A percentile compares a stretch with the other conserved stretches of the same genome.
These are phyloP conservation scores for Schizopygopsis malacanthus DNA, from an alignment of 2,797 vertebrate species.

Conservation along the genomic window DNA sequence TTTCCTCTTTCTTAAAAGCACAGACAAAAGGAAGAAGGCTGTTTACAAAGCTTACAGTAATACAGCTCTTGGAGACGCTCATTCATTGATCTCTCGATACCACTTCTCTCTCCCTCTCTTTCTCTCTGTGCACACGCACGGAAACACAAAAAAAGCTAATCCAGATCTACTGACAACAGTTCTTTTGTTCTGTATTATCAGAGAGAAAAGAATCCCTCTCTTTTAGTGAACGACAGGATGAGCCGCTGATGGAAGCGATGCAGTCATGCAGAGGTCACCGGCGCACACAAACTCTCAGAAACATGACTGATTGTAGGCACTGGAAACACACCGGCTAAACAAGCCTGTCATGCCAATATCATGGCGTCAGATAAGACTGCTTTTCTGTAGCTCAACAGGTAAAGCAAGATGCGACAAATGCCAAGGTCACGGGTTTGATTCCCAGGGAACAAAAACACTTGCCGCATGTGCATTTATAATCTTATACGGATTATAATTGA, in stretches of 20 bases:
- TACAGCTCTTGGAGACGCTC: conserved; percentile 32
- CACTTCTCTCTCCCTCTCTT: conserved; percentile 35
- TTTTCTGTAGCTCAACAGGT: neutral
- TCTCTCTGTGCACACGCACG: conserved; percentile 49
- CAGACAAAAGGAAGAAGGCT: conserved; percentile 49
- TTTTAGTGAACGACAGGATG: conserved; percentile 34
- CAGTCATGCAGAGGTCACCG: conserved; percentile 49
- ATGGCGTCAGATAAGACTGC: neutral
- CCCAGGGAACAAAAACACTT: neutral
- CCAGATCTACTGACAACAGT: conserved; percentile 52
- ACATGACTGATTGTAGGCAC: conserved; percentile 11
- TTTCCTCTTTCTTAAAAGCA: conserved; percentile 53
- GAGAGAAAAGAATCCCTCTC: conserved; percentile 51
- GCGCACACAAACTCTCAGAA: conserved; percentile 7
- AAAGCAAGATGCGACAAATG: conserved; percentile 10
- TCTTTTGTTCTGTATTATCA: conserved; percentile 54
- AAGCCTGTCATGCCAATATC: neutral
- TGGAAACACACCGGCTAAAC: conserved; percentile 16
- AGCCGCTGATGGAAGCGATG: conserved; percentile 44
- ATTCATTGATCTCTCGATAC: conserved; percentile 51
- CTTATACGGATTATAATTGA: neutral
- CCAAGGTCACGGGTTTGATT: conserved; percentile 7
- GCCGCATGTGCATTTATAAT: neutral
- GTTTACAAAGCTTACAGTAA: conserved; percentile 55
- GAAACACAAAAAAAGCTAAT: conserved; percentile 71